These are phyloP conservation scores for Drosophila anceps DNA, from an alignment of 2,888 invertebrate species.

Conservation along the genomic window DNA sequence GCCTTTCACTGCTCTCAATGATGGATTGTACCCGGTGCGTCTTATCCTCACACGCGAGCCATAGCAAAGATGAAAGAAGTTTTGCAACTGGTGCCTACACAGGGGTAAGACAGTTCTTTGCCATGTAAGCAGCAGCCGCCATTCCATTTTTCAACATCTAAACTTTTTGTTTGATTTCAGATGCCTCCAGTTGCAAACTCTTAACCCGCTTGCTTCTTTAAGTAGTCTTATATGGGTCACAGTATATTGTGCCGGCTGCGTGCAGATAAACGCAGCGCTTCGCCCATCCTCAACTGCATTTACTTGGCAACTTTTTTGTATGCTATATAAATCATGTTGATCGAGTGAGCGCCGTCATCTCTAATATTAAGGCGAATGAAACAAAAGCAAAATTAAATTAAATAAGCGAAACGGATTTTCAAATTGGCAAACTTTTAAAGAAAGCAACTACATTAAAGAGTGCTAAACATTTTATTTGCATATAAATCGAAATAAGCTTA, in stretches of 20 bases:
- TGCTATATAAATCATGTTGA: conserved; percentile 74
- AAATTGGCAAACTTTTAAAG: neutral
- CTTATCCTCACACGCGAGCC: conserved; percentile 61
- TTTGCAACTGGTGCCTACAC: conserved; percentile 69
- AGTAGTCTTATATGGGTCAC: conserved; percentile 51
- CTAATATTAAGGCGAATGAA: conserved; percentile 57
- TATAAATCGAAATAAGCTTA: neutral
- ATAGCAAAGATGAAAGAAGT: conserved; percentile 56
- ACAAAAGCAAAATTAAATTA: conserved; percentile 16
- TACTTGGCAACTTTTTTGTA: conserved; percentile 37
- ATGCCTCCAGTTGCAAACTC: conserved; percentile 40
- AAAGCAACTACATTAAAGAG: neutral
- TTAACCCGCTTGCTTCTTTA: conserved; percentile 11
- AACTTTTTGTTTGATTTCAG: conserved; percentile 75
- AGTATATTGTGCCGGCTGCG: conserved; percentile 36
- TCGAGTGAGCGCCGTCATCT: conserved; percentile 62
- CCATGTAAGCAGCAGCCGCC: conserved; percentile 32
- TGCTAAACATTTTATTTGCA: neutral
- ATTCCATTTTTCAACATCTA: conserved; percentile 60
- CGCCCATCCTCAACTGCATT: conserved; percentile 39
- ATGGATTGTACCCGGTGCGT: conserved; percentile 72
- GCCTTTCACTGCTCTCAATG: conserved; percentile 51
- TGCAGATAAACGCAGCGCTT: conserved; percentile 46
- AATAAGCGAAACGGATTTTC: conserved; percentile 3
- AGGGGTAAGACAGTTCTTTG: conserved; percentile 50